These are phyloP conservation scores for Ondatra zibethicus DNA, from an alignment of 2,113 vertebrate genomes.

Conservation along the genomic window DNA sequence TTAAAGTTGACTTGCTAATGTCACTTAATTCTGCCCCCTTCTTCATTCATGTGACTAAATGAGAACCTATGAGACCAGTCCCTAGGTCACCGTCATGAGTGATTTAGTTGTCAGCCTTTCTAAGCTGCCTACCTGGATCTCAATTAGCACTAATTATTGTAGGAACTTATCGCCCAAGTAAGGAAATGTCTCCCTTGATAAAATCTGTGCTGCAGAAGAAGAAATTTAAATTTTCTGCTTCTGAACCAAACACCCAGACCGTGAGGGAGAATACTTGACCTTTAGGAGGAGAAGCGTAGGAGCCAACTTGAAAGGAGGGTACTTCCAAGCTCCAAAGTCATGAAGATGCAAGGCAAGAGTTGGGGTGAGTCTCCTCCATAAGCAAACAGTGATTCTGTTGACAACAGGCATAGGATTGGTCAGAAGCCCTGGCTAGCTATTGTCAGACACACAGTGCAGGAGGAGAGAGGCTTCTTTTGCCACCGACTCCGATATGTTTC, in stretches of 20 bases:
- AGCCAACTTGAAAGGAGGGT: not conserved
- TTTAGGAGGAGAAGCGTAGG: not conserved
- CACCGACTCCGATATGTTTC: not conserved
- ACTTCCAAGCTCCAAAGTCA: not conserved
- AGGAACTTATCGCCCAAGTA: slow-evolving; percentile 52
- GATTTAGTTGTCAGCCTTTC: slow-evolving; percentile 65
- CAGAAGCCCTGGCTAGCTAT: not conserved
- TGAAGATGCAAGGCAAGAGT: not conserved
- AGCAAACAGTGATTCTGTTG: not conserved
- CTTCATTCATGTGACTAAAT: slow-evolving; percentile 23
- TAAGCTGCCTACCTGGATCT: slow-evolving; percentile 54
- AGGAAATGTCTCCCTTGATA: slow-evolving; percentile 63
- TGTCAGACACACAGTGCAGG: not conserved
- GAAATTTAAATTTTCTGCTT: slow-evolving; percentile 53
- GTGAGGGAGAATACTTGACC: not conserved
- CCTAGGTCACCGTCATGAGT: slow-evolving; percentile 38
- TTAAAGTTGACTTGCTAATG: slow-evolving; percentile 37
- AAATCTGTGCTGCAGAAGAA: slow-evolving; percentile 17
- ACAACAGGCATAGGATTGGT: not conserved
- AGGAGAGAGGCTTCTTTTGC: not conserved
- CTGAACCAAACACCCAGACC: slow-evolving; percentile 28
- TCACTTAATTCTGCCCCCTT: slow-evolving; percentile 22
- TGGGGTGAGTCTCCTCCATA: not conserved
- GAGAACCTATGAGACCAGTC: not conserved
- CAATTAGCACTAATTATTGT: slow-evolving; percentile 70